These are phyloP conservation scores for Eustalomyia histrio DNA, from an alignment of 2,888 invertebrate genomes.

Conservation along the genomic window DNA sequence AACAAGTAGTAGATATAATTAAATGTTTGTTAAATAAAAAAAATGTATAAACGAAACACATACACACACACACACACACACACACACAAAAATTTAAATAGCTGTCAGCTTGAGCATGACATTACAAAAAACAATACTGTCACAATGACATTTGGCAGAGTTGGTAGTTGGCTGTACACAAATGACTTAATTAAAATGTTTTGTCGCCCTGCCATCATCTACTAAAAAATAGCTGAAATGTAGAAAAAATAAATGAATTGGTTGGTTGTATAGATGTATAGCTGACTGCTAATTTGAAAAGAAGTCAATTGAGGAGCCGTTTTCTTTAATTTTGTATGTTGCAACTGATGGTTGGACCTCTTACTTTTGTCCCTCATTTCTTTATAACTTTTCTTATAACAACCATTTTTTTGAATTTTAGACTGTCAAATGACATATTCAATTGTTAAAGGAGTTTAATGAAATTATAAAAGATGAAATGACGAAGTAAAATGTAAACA, in stretches of 20 bases:
- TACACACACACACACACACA: too few relatives aligned
- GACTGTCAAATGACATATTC: conserved; percentile 70
- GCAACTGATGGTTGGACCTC: conserved; percentile 38
- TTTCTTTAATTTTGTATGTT: not conserved
- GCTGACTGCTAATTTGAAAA: not conserved
- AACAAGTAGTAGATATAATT: conserved; percentile 52
- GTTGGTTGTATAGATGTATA: not conserved
- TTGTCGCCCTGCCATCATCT: conserved; percentile 39
- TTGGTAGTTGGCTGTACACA: conserved; percentile 47
- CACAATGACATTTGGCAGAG: conserved; percentile 64
- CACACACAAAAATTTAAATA: conserved; percentile 59
- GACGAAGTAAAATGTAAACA: not conserved
- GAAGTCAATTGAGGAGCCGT: conserved; percentile 16
- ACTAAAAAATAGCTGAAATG: conserved; percentile 36
- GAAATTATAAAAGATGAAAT: conserved; percentile 68
- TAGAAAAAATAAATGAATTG: conserved; percentile 23
- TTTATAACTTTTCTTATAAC: conserved; percentile 22
- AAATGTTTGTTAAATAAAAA: conserved; percentile 24
- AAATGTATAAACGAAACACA: conserved; percentile 23
- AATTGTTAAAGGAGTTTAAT: conserved; percentile 66
- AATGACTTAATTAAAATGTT: conserved; percentile 76
- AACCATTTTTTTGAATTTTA: conserved; percentile 43
- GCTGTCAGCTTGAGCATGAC: conserved; percentile 65
- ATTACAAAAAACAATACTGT: conserved; percentile 57
- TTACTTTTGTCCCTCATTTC: conserved; percentile 31